Conservation (phyloP, 2,888 invertebrate genomes). For the Stenotaenia linearis region DNA sequence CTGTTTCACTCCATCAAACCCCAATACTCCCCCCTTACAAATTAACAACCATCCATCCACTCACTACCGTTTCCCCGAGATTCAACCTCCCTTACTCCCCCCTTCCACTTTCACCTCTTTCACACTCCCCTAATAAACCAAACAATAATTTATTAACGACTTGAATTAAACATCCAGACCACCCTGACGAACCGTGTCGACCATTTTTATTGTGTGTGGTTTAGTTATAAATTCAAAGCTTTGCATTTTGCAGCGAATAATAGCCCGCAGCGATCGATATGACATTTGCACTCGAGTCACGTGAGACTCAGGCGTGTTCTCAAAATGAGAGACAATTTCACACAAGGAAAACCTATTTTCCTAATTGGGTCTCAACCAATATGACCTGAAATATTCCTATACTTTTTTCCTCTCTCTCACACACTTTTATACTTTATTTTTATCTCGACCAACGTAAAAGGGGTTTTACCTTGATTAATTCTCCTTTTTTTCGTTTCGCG, state of each 20-base stretch:
- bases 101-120: too few species aligned
- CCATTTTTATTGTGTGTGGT: constrained; percentile 10
- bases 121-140: background rate
- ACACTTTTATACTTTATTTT: background rate
- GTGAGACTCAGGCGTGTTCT: constrained; percentile 22
- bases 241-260: constrained; percentile 23
- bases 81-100: too few species aligned
- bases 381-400: constrained; percentile 17
- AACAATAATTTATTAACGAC: background rate
- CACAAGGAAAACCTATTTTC: constrained; percentile 26
- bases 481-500: background rate
- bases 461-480: constrained; percentile 22
- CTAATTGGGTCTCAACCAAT: constrained; percentile 26
- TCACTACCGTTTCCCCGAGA: too few species aligned
- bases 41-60: too few species aligned
- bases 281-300: constrained; percentile 26
- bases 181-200: background rate
- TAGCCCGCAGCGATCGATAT: constrained; percentile 24
- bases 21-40: too few species aligned
- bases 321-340: constrained; percentile 23
- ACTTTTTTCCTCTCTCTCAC: background rate
- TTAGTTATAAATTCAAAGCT: constrained; percentile 21
- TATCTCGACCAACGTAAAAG: background rate
- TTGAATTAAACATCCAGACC: background rate
- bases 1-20: too few species aligned